Base-by-base conservation (phyloP, 2,797 vertebrate species). In the Girardinus metallicus region DNA sequence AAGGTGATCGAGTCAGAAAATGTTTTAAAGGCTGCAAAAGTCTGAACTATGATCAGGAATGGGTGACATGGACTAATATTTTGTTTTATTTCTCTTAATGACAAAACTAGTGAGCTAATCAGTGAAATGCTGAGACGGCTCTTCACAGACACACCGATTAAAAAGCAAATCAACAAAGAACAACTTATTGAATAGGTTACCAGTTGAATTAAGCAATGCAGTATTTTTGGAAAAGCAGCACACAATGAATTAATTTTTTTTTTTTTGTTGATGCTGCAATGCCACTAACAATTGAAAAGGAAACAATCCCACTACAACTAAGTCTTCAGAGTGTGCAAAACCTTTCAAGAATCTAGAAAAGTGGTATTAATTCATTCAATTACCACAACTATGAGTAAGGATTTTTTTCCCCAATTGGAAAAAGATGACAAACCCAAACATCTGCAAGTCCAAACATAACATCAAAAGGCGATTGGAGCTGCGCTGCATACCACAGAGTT, bases 401-500 rank as follows among this genome's bases (percentile, higher is more conserved):
- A 41, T 41, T 9, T 44, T 44, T 3, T 81, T 73, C 41, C 77
- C 21, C 31, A 57, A 31, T 10, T 34, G 18, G 51, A 60, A 73
- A 57, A 60, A 16, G 26, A 55, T 55, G 64, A 23, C 47, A 77
- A 39, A 72, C 43, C 46, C 60, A n/a, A 47, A 77, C 29, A 80
- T 36, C 46, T n/a, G 0, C 31, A 77, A 34, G 73, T 55, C 73
- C 9, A 80, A n/a, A 47, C 46, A 46, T 29, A 78, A 44, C 31
- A 73, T 57, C 11, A 39, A 18, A 31, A 77, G 34, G 31, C 12
- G 34, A 80, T 26, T 26, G 36, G 29, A 57, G 44, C 53, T 44
- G 73, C 75, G 77, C 53, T 21, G 34, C 51, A 68, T 70, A 44
- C 68, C 73, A 82, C 16, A 77, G 26, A 64, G 36, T 36, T 72